Conservation (phyloP, 30 jellyfish, hydroid and myxozoan species). For the Aurelia coerulea region DNA sequence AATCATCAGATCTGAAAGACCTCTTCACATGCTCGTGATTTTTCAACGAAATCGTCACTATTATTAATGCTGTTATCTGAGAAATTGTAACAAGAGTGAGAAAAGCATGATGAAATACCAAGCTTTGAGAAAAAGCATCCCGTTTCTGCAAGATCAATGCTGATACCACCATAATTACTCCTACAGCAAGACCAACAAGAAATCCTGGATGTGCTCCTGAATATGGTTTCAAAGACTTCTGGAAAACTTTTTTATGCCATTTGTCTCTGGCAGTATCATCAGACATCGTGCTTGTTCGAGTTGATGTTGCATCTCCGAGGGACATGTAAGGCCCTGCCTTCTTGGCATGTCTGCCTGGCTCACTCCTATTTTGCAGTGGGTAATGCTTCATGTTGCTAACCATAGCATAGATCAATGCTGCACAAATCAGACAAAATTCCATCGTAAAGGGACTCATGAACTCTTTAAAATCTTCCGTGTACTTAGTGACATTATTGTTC, state of each 20-base stretch:
- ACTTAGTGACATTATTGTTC: conserved; percentile 11
- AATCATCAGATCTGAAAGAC: conserved; percentile 30
- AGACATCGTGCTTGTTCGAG: not conserved
- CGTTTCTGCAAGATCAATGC: conserved; percentile 16
- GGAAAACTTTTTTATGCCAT: not conserved
- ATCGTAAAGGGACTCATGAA: conserved; percentile 30
- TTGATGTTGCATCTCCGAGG: not conserved
- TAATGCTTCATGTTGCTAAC: conserved; percentile 33
- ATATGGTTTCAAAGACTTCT: not conserved
- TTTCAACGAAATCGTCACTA: not conserved
- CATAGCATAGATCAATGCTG: conserved; percentile 46
- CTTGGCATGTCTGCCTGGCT: not conserved
- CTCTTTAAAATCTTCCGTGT: conserved; percentile 1
- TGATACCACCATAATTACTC: conserved; percentile 45
- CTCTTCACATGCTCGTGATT: conserved; percentile 3
- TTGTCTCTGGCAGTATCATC: not conserved
- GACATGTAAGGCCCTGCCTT: not conserved
- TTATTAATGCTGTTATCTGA: conserved; percentile 16
- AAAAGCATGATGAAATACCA: conserved; percentile 40
- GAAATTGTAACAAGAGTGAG: conserved; percentile 19
- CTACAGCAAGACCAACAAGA: conserved; percentile 43
- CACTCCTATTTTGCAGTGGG: not conserved
- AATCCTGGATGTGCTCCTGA: conserved; percentile 66
- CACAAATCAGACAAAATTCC: conserved; percentile 51
- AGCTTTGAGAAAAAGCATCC: not conserved